Conservation (phyloP, 2,113 vertebrate species). For the Eulemur rufifrons region DNA sequence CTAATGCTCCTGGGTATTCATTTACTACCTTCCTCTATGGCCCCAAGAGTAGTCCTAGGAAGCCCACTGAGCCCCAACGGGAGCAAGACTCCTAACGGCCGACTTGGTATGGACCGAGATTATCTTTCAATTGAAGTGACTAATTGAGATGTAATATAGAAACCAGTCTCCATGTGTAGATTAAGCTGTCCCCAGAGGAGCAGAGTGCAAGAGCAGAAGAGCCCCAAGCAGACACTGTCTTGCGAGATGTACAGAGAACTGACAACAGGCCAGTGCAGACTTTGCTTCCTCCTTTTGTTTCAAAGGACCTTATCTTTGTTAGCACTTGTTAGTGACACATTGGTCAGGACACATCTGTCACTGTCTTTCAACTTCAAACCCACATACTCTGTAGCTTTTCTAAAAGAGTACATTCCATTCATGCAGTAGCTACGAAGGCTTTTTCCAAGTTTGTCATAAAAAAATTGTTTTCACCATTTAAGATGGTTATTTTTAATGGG, state of each 20-base stretch:
- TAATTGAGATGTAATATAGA: conserved; percentile 86
- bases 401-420: conserved; percentile 90
- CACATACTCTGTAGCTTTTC: conserved; percentile 75
- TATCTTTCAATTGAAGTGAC: conserved; percentile 81
- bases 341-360: conserved; percentile 60
- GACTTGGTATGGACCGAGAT: conserved; percentile 79
- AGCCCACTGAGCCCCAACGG: conserved; percentile 82
- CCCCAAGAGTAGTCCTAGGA: conserved; percentile 84
- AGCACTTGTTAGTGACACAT: conserved; percentile 70
- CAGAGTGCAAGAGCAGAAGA: conserved; percentile 66
- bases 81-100: conserved; percentile 81
- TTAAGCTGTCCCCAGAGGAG: conserved; percentile 79
- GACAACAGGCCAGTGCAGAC: conserved; percentile 81
- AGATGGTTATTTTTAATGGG: conserved; percentile 68
- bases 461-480: conserved; percentile 65
- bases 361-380: conserved; percentile 67
- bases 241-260: conserved; percentile 83
- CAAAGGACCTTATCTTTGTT: conserved; percentile 69
- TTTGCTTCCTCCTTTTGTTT: conserved; percentile 74
- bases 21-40: conserved; percentile 81
- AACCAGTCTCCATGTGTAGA: conserved; percentile 79
- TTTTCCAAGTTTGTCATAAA: conserved; percentile 70
- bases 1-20: conserved; percentile 34
- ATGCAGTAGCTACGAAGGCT: conserved; percentile 69
- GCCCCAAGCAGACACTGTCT: conserved; percentile 65